Evolutionary conservation across 1,140 invertebrate genomes (phyloP).

Genomic region (Mya arenaria): DNA sequence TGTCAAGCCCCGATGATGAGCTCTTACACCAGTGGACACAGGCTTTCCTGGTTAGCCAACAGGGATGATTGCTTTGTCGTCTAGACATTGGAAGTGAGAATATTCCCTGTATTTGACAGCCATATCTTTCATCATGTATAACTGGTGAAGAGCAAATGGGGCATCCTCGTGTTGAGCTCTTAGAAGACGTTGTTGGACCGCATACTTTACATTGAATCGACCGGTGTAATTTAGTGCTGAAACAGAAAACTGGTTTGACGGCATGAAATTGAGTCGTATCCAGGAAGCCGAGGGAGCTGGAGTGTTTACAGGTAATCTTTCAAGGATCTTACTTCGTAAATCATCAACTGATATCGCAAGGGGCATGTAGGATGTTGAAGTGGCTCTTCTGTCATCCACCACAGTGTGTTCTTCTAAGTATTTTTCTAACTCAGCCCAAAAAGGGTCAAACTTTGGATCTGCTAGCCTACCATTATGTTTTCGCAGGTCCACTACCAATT

Average conservation of each 20-base stretch:
- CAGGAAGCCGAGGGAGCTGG: slow-evolving; percentile 6
- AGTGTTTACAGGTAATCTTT: neutral
- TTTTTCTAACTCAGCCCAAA: slow-evolving; percentile 4
- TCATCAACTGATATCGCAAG: slow-evolving; percentile 21
- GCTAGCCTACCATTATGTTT: neutral
- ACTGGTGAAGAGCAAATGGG: neutral
- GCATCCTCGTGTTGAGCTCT: slow-evolving; percentile 26
- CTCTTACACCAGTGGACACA: slow-evolving; percentile 30
- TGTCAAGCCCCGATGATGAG: neutral
- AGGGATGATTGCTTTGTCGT: slow-evolving; percentile 46
- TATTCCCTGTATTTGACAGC: slow-evolving; percentile 9
- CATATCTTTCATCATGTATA: slow-evolving; percentile 29
- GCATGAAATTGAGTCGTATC: slow-evolving; percentile 16
- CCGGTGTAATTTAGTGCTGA: slow-evolving; percentile 33
- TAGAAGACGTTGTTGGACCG: slow-evolving; percentile 35
- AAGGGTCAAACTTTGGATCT: neutral
- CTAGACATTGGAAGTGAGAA: slow-evolving; percentile 13
- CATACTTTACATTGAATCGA: slow-evolving; percentile 40
- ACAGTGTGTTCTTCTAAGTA: slow-evolving; percentile 37
- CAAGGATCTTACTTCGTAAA: slow-evolving; percentile 1
- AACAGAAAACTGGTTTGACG: slow-evolving; percentile 5
- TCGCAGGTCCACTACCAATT: neutral
- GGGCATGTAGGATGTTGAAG: slow-evolving; percentile 34
- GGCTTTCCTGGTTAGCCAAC: slow-evolving; percentile 31
- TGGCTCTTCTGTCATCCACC: slow-evolving; percentile 3